Base-by-base conservation (phyloP, 2,888 invertebrate species). In the Pheosia gnoma region DNA sequence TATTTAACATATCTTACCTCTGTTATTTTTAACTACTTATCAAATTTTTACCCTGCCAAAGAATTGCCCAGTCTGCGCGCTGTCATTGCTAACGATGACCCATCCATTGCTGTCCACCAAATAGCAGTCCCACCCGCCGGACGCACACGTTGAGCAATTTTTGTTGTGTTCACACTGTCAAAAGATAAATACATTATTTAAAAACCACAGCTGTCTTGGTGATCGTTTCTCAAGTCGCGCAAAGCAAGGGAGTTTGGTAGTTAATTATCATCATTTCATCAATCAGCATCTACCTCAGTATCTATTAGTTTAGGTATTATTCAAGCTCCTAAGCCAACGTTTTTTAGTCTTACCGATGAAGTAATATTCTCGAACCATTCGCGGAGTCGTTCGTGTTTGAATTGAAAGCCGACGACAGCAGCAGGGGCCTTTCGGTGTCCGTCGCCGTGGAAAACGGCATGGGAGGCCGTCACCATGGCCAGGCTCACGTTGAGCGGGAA, bases 31-130 rank as follows among this genome's bases (percentile, higher is more conserved):
- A 47, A 47, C 5, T 9, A 47, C n/a, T 47, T n/a, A 4, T 5
- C n/a, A 5, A 47, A 47, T 3, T 47, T 4, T 69, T 56, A 98
- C 95, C 83, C 96, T 97, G 1, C 98, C 98, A 80, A 98, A 97
- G 87, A 98, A 98, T 79, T 95, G 95, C 3, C 98, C 98, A 0
- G 97, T 97, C 65, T 97, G 95, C 49, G 78, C 94, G 0, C 94
- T 87, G 61, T 96, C 95, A 78, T 97, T 96, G 13, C 97, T 96
- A n/a, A 96, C 95, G 2, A 97, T 89, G 25, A 98, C 95, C 92
- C 97, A 98, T 4, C 98, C 98, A 81, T 98, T 97, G 85, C 97
- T 97, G 85, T 98, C 98, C 51, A 98, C 91, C 52, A 98, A 94
- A 81, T 96, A 98, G 79, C 98, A 98, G 66, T 96, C 96, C 83